Base-by-base conservation (phyloP, 2,888 invertebrate genomes). In the Plusia festucae region DNA sequence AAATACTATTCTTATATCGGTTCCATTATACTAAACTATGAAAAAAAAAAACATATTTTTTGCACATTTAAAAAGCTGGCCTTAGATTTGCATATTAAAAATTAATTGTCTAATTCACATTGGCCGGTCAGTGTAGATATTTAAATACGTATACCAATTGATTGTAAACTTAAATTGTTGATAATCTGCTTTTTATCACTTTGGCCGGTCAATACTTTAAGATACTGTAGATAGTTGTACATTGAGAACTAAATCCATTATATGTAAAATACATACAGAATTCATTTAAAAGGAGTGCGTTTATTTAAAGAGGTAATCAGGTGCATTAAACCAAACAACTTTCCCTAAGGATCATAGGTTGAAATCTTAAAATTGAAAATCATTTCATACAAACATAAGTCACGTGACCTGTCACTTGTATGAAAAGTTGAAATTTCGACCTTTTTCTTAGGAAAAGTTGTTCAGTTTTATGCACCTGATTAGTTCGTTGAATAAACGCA, bases 141-240 rank as follows among this genome's bases (percentile, higher is more conserved):
- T 32, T 9, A 27, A 52, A 58, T 60, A 65, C 46, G 51, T 70
- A 71, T 27, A 44, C 6, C 15, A 20, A 53, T 70, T 57, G 22
- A 51, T 70, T 60, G 22, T 40, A 11, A 13, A 44, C 59, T 15
- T 9, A 22, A 11, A 11, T 8, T 8, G 8, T 32, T 8, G 22
- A 1, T 4, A 7, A 57, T 65, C 22, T 57, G n/a, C 11, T 57
- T 24, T 20, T 27, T 20, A 15, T 0, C 30, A 53, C 34, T 18
- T 53, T 59, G 58, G 15, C 11, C 6, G 55, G 65, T 46, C 30
- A 58, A 16, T 34, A 18, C 5, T 55, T 16, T 7, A 20, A 15
- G 9, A 0, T 20, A 52, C 6, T 57, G 44, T 20, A 68, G 22
- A 13, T 49, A 46, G 34, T 49, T 13, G 2, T 18, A 18, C 15